Evolutionary conservation across 2,113 vertebrate species (phyloP), one percentile per base, ranked within the genome.

Genomic region (Tychaedon coryphoeus): DNA sequence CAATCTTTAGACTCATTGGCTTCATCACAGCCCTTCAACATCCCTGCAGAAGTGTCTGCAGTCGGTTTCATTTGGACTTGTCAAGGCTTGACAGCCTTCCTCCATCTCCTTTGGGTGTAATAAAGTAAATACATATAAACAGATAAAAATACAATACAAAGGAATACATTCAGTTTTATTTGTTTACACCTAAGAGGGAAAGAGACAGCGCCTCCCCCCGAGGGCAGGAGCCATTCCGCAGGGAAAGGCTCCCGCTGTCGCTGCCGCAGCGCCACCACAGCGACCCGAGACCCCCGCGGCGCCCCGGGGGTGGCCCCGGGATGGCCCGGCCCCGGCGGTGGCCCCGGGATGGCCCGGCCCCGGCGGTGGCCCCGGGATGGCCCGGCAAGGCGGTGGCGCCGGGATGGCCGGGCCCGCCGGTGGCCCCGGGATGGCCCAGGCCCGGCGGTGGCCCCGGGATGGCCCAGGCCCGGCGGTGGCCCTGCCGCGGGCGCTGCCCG

Each of bases 221-320:
- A 15, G 5, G 25, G 47, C 64, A 70, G 73, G 43, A 20, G 54
- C 53, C 48, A 1, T 40, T 40, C 3, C 3, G 8, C 20, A 19
- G 19, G 42, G 12, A 25, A 10, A 33, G 33, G 11, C 3, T 42
- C 23, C 31, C 2, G 47, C 12, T 5, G 34, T 1, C 14, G 26
- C 69, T 25, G 15, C 72, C 62, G 3, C 92, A 23, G 71, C 36
- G 9, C 57, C 62, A 4, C 50, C 4, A 1, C 50, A 7, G 12
- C n/a, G 6, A 14, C 12, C 57, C 62, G 4, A 28, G 26, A 18
- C 8, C 36, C 42, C 7, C 13, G 3, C 4, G 26, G 3, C 2
- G 10, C 4, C n/a, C 18, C 12, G 4, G 18, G 23, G 13, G 36
- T 2, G 45, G 33, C 38, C 26, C 48, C 8, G 24, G 48, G 24